Conservation (phyloP, 2,113 vertebrate genomes). For the Podarcis raffonei region DNA sequence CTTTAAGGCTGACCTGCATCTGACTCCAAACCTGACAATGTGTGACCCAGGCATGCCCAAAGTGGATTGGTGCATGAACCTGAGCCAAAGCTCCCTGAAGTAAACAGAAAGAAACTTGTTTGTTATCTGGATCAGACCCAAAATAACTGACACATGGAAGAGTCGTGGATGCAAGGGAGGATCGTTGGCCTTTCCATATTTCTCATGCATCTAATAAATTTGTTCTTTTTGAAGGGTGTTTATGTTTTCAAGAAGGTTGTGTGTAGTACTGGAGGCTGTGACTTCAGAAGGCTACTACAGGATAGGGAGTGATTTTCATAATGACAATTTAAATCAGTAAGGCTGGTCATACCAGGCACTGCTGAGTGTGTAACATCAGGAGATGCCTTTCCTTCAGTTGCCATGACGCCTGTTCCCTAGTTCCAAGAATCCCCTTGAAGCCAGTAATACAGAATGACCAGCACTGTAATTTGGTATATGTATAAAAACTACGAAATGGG, state of each 20-base stretch:
- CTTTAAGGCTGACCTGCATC: too few species aligned
- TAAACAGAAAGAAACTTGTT: too few species aligned
- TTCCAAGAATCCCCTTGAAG: slow-evolving; percentile 32
- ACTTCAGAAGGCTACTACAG: slow-evolving; percentile 21
- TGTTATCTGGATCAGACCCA: background rate
- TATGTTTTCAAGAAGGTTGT: slow-evolving; percentile 3
- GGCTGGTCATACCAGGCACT: background rate
- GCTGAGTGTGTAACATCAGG: slow-evolving; percentile 35
- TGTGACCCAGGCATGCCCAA: too few species aligned
- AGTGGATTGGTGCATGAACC: too few species aligned
- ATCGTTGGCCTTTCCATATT: background rate
- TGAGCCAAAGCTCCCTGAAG: background rate
- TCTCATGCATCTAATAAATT: background rate
- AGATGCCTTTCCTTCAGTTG: slow-evolving; percentile 46
- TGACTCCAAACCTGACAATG: too few species aligned
- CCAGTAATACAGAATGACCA: slow-evolving; percentile 13
- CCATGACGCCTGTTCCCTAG: slow-evolving; percentile 36
- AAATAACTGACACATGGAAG: background rate
- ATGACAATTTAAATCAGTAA: slow-evolving; percentile 37
- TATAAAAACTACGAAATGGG: background rate
- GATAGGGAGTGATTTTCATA: slow-evolving; percentile 34
- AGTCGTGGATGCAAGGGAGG: background rate
- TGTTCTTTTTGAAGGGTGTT: background rate
- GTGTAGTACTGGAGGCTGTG: background rate
- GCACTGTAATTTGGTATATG: background rate